phyloP scores from a whole-genome alignment of 2,113 vertebrate species.

The Vidua chalybeata region DNA sequence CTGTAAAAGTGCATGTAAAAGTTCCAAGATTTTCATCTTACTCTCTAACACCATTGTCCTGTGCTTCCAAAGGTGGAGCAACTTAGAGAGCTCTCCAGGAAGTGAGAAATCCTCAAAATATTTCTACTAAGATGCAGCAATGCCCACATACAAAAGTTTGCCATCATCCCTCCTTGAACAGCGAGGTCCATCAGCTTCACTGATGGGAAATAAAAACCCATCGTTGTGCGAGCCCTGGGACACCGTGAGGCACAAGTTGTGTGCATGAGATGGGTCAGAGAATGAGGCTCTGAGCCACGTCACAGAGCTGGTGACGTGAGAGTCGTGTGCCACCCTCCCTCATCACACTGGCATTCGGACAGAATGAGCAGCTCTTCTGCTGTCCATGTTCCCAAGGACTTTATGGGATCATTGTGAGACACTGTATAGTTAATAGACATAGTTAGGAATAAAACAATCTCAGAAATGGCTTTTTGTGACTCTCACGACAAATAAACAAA shows the following conservation, averaged over 20 bases:
- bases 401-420: neutral
- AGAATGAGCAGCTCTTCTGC: neutral
- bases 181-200: neutral
- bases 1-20: neutral
- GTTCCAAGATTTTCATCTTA: neutral
- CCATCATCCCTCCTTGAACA: neutral
- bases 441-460: neutral
- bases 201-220: neutral
- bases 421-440: neutral
- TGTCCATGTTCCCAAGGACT: neutral
- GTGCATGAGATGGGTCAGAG: neutral
- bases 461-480: neutral
- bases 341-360: neutral
- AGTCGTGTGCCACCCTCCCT: neutral
- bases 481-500: neutral
- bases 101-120: neutral
- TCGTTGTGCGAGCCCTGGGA: accelerated
- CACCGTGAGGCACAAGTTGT: accelerated
- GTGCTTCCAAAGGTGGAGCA: neutral
- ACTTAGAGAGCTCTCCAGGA: neutral
- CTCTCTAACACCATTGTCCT: neutral
- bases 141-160: neutral
- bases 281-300: accelerated
- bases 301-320: neutral
- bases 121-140: neutral